Conservation (phyloP, 2,888 invertebrate genomes). For the Fragum fragum region DNA sequence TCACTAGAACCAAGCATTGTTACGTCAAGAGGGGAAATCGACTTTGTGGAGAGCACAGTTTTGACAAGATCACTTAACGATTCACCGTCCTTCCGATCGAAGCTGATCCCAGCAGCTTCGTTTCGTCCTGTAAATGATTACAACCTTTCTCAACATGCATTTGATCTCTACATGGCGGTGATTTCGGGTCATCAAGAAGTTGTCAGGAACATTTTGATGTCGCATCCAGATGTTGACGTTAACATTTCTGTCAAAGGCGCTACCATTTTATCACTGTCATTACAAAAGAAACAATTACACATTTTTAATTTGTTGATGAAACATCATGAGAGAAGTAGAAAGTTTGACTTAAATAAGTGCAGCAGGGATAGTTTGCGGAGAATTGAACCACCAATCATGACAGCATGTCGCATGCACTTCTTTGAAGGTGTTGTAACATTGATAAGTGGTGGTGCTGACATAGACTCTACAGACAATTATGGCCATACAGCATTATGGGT, state of each 20-base stretch:
- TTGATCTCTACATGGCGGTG: constrained; percentile 79
- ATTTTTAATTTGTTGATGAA: constrained; percentile 83
- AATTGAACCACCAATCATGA: constrained; percentile 85
- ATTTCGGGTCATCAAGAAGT: constrained; percentile 75
- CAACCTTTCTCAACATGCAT: constrained; percentile 77
- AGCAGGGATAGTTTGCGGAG: constrained; percentile 85
- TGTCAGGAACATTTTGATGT: constrained; percentile 78
- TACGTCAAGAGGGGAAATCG: constrained; percentile 34
- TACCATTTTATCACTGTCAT: constrained; percentile 85
- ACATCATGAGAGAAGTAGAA: constrained; percentile 79
- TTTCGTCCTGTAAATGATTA: constrained; percentile 73
- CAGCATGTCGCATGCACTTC: constrained; percentile 86
- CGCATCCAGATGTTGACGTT: constrained; percentile 81
- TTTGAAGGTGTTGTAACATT: constrained; percentile 82
- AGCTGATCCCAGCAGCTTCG: constrained; percentile 65
- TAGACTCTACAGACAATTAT: constrained; percentile 80
- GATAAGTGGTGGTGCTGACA: constrained; percentile 82
- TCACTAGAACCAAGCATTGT: constrained; percentile 47
- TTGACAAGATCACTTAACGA: constrained; percentile 51
- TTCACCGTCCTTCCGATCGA: constrained; percentile 45
- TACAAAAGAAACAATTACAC: constrained; percentile 82
- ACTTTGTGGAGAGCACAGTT: constrained; percentile 52
- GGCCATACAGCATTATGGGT: constrained; percentile 83
- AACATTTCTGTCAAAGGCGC: constrained; percentile 84
- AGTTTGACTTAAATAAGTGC: constrained; percentile 83